These are phyloP conservation scores for Prosapia bicincta DNA, from an alignment of 2,888 invertebrate genomes.

Conservation along the genomic window DNA sequence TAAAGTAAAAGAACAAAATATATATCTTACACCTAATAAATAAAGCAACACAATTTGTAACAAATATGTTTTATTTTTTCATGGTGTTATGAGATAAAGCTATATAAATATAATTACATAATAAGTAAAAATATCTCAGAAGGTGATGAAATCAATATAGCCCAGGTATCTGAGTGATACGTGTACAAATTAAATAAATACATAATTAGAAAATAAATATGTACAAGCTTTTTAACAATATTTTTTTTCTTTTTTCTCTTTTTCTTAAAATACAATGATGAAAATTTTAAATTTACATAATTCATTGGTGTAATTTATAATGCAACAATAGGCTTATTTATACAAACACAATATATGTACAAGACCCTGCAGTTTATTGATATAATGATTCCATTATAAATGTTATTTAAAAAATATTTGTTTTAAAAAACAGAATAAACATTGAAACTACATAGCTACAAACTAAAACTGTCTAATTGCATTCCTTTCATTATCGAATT, in stretches of 20 bases:
- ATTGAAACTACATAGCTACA: too few species aligned
- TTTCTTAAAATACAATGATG: slow-evolving; percentile 10
- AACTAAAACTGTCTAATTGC: too few species aligned
- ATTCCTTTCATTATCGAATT: too few species aligned
- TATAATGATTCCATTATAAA: neutral
- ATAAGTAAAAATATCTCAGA: neutral
- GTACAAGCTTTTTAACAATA: neutral
- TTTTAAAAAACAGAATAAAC: too few species aligned
- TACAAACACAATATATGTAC: neutral
- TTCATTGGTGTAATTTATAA: neutral
- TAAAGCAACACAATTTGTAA: neutral
- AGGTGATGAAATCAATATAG: neutral
- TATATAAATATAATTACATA: neutral
- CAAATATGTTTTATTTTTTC: neutral
- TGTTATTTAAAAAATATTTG: too few species aligned
- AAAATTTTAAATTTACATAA: slow-evolving; percentile 20
- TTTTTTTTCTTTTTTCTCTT: neutral
- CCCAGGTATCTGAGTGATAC: neutral
- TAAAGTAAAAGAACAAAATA: too few species aligned
- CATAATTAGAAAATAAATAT: neutral
- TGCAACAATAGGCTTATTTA: neutral
- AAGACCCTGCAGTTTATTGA: neutral
- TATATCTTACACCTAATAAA: neutral
- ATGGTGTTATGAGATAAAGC: neutral
- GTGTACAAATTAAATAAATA: neutral